Percentiles rank a stretch among this genome's conserved stretches.
Conservation (phyloP, 2,888 invertebrate genomes). For the Euclidia mi region DNA sequence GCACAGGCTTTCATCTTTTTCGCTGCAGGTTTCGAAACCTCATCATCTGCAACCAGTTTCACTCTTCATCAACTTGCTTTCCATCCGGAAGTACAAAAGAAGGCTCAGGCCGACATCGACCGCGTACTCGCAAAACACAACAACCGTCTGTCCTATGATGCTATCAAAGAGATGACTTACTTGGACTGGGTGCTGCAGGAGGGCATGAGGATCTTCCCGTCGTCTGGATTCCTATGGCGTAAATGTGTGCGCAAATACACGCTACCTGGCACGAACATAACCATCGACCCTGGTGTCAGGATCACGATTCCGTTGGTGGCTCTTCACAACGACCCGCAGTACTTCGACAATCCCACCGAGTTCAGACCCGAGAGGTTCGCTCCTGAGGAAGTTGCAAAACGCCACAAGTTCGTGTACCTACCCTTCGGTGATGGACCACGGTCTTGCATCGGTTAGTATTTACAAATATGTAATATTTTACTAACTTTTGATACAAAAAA, state of each 20-base stretch:
- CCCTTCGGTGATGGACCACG: slow-evolving; percentile 76
- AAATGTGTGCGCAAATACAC: slow-evolving; percentile 60
- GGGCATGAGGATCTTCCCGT: slow-evolving; percentile 74
- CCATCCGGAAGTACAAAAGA: slow-evolving; percentile 68
- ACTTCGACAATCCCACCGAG: slow-evolving; percentile 69
- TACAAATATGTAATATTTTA: too few species aligned
- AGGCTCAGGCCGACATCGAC: slow-evolving; percentile 70
- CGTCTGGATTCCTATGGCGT: slow-evolving; percentile 61
- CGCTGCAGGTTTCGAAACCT: slow-evolving; percentile 85
- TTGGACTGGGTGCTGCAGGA: slow-evolving; percentile 73
- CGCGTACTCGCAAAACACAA: slow-evolving; percentile 62
- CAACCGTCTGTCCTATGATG: slow-evolving; percentile 70
- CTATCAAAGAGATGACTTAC: slow-evolving; percentile 76
- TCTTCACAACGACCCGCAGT: slow-evolving; percentile 71
- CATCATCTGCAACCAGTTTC: slow-evolving; percentile 79
- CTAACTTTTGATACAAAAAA: too few species aligned
- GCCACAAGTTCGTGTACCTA: slow-evolving; percentile 66
- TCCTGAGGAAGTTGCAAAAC: slow-evolving; percentile 53
- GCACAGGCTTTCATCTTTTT: slow-evolving; percentile 79
- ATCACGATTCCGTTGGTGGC: slow-evolving; percentile 66
- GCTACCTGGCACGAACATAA: slow-evolving; percentile 61
- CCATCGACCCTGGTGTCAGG: slow-evolving; percentile 61
- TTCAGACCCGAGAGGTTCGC: slow-evolving; percentile 74
- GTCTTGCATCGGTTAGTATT: slow-evolving; percentile 70
- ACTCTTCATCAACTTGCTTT: slow-evolving; percentile 76